A percentile compares a stretch with the other conserved stretches of the same genome.
phyloP scores from a whole-genome alignment of 2,113 vertebrate species.

The Himantopus leucocephalus region DNA sequence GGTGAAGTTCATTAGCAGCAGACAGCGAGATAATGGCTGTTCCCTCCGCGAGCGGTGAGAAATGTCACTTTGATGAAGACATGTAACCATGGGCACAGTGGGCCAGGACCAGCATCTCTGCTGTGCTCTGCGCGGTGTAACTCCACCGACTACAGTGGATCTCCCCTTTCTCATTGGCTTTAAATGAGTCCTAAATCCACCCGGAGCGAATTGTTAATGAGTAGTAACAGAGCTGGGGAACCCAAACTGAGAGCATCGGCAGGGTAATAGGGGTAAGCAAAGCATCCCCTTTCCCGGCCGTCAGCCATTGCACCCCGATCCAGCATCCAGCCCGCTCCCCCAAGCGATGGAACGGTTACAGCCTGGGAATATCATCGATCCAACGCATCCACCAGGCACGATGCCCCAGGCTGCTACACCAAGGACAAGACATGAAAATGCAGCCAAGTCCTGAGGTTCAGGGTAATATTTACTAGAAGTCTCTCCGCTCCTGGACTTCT shows the following conservation, averaged over 20 bases:
- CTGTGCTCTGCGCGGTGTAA: not conserved
- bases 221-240: not conserved
- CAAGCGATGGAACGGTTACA: not conserved
- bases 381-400: not conserved
- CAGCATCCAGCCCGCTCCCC: not conserved
- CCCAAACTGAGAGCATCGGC: not conserved
- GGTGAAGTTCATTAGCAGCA: constrained; percentile 7
- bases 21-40: not conserved
- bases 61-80: not conserved
- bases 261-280: not conserved
- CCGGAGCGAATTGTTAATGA: not conserved
- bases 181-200: not conserved
- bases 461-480: not conserved
- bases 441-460: not conserved
- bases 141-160: not conserved
- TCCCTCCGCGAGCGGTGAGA: fast-evolving
- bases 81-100: not conserved
- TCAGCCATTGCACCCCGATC: not conserved
- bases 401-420: not conserved
- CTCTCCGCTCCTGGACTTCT: not conserved
- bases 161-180: not conserved
- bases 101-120: not conserved
- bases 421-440: not conserved
- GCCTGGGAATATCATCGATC: not conserved
- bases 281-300: not conserved